A percentile compares a stretch with the other conserved stretches of the same genome.
phyloP scores from a whole-genome alignment of 2,888 invertebrate species.

The Margaritifera margaritifera region DNA sequence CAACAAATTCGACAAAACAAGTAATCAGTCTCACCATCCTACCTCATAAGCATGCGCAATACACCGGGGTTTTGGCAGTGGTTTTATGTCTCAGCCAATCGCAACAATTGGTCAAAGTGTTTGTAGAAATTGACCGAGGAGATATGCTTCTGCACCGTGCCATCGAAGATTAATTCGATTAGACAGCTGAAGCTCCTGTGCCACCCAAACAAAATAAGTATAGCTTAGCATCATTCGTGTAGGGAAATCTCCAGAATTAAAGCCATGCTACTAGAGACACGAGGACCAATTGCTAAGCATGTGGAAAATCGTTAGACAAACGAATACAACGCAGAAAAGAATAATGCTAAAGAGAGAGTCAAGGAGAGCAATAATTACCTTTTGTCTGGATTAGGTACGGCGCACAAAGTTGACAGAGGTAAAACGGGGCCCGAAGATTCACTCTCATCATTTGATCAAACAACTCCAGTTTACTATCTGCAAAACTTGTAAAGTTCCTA shows the following conservation, averaged over 20 bases:
- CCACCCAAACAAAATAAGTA: background rate
- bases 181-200: background rate
- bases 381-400: conserved; percentile 36
- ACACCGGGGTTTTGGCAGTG: background rate
- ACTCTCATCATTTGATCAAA: conserved; percentile 32
- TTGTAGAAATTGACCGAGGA: too few species aligned
- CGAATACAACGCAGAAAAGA: too few species aligned
- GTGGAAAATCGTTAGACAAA: too few species aligned
- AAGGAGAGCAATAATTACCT: conserved; percentile 17
- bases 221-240: too few species aligned
- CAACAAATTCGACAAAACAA: too few species aligned
- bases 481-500: conserved; percentile 9
- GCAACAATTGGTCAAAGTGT: too few species aligned
- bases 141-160: background rate
- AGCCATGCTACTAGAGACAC: too few species aligned
- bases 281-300: too few species aligned
- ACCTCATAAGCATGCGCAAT: background rate
- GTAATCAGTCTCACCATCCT: background rate
- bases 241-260: too few species aligned
- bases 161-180: background rate
- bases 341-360: background rate
- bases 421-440: conserved; percentile 37
- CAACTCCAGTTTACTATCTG: conserved; percentile 20
- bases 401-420: conserved; percentile 30
- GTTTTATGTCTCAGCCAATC: too few species aligned